Percentiles rank a stretch among this genome's conserved stretches.
These are phyloP conservation scores for Coturnix japonica DNA, from an alignment of 2,113 vertebrate genomes.

Conservation along the genomic window DNA sequence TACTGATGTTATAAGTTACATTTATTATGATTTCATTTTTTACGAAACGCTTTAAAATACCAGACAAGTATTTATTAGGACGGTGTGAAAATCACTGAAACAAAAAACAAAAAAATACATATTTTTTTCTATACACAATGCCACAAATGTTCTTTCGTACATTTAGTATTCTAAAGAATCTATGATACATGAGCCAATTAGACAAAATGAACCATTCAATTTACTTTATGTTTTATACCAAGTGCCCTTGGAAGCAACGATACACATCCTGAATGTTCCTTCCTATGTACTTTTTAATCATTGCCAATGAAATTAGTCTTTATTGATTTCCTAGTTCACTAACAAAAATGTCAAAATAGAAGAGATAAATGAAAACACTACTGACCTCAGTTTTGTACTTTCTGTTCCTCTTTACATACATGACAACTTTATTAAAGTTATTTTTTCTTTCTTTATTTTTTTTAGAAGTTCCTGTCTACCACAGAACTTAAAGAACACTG, in stretches of 20 bases:
- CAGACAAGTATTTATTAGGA: slow-evolving; percentile 12
- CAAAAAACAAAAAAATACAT: slow-evolving; percentile 1
- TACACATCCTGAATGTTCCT: slow-evolving; percentile 40
- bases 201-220: slow-evolving; percentile 38
- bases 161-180: slow-evolving; percentile 6
- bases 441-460: not conserved
- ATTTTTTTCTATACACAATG: not conserved
- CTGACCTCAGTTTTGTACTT: slow-evolving; percentile 50
- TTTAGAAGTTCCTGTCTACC: not conserved
- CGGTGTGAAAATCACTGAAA: slow-evolving; percentile 7
- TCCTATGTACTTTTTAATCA: slow-evolving; percentile 24
- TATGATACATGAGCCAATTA: slow-evolving; percentile 52
- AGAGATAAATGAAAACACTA: slow-evolving; percentile 57
- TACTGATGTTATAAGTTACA: not conserved
- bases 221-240: slow-evolving; percentile 52
- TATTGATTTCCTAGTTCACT: slow-evolving; percentile 63
- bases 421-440: not conserved
- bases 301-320: slow-evolving; percentile 70
- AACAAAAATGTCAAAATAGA: slow-evolving; percentile 70
- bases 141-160: not conserved
- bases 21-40: slow-evolving; percentile 22
- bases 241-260: slow-evolving; percentile 63
- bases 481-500: not conserved
- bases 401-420: slow-evolving; percentile 26
- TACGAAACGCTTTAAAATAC: not conserved